Evolutionary conservation across 2,797 vertebrate species (phyloP).

Genomic region (Tympanoctomys barrerae): DNA sequence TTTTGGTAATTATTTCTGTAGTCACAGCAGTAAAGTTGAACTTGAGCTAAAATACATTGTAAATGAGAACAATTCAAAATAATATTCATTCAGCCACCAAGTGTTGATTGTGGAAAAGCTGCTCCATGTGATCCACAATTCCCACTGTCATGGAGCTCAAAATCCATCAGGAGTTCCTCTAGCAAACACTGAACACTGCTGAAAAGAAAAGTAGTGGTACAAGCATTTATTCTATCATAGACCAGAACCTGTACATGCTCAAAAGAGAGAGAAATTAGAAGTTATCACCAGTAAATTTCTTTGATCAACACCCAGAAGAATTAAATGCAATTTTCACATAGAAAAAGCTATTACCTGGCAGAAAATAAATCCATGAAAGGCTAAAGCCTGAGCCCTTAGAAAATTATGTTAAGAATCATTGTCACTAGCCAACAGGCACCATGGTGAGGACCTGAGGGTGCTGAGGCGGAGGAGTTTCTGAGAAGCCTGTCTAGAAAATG

Average conservation of each 20-base stretch:
- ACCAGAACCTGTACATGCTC: background rate
- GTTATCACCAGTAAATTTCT: slow-evolving; percentile 8
- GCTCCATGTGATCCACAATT: background rate
- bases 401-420: slow-evolving; percentile 6
- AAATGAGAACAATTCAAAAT: background rate
- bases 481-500: background rate
- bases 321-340: slow-evolving; percentile 10
- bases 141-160: background rate
- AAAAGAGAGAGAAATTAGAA: slow-evolving; percentile 28
- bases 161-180: background rate
- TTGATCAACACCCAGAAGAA: background rate
- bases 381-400: background rate
- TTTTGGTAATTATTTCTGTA: background rate
- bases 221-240: background rate
- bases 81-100: background rate
- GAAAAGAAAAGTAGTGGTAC: background rate
- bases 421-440: background rate
- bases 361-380: background rate
- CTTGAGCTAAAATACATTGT: slow-evolving; percentile 28
- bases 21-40: background rate
- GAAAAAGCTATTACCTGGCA: background rate
- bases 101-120: background rate
- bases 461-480: background rate
- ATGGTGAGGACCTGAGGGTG: background rate
- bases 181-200: background rate